These are phyloP conservation scores for Artemia franciscana DNA, from an alignment of 1,140 invertebrate genomes.

Conservation along the genomic window DNA sequence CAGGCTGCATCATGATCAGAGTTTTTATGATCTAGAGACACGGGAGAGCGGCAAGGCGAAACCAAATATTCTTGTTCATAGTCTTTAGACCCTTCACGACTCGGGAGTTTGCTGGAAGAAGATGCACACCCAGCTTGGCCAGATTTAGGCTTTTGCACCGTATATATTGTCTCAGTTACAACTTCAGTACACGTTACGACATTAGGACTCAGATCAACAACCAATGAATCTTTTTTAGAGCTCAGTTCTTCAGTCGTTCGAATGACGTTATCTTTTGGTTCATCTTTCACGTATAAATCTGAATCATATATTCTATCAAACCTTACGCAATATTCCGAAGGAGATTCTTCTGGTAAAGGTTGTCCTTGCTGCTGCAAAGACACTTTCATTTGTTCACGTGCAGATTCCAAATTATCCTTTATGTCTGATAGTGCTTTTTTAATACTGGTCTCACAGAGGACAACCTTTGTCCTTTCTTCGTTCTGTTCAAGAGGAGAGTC, in stretches of 20 bases:
- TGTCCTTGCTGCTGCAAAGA: constrained; percentile 17
- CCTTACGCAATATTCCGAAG: no score
- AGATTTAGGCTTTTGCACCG: constrained; percentile 24
- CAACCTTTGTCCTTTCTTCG: no score
- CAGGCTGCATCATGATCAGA: constrained; percentile 11
- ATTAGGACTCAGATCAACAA: no score
- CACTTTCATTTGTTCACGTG: constrained; percentile 18
- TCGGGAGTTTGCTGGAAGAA: constrained; percentile 61
- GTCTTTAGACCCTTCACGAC: constrained; percentile 26
- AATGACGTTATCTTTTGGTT: no score
- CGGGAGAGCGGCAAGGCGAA: not conserved
- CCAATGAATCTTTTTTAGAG: no score
- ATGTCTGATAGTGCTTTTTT: not conserved
- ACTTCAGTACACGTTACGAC: no score
- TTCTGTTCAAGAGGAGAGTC: no score
- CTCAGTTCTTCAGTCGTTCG: no score
- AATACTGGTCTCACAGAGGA: not conserved
- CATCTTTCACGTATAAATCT: no score
- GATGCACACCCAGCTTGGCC: constrained; percentile 39
- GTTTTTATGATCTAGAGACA: not conserved
- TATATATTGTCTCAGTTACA: no score
- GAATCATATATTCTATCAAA: no score
- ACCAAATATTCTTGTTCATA: no score
- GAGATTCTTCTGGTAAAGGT: constrained; percentile 1
- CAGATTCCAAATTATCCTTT: constrained; percentile 11